These are phyloP conservation scores for Hydrotaea cyrtoneurina DNA, from an alignment of 2,888 invertebrate genomes.

Conservation along the genomic window DNA sequence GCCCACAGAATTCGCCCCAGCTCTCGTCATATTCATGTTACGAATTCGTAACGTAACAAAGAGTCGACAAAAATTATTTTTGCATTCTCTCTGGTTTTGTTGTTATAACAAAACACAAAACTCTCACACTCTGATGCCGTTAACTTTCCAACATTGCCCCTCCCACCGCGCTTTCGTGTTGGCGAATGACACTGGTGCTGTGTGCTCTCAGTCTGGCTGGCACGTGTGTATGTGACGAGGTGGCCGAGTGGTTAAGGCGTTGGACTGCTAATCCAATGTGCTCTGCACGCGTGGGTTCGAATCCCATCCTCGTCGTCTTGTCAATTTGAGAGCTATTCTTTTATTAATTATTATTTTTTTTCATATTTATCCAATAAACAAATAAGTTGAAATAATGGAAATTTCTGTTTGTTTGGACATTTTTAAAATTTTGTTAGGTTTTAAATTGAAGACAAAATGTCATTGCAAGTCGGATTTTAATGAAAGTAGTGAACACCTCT, in stretches of 20 bases:
- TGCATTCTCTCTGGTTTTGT: background rate
- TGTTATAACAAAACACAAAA: background rate
- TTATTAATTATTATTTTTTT: too few species aligned
- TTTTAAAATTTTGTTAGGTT: too few species aligned
- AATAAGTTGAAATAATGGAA: too few species aligned
- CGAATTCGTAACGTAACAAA: background rate
- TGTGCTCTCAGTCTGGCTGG: background rate
- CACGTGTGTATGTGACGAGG: constrained; percentile 83
- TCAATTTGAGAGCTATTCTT: background rate
- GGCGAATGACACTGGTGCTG: background rate
- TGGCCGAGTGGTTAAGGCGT: constrained; percentile 93
- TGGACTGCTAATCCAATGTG: constrained; percentile 93
- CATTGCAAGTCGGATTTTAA: too few species aligned
- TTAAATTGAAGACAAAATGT: too few species aligned
- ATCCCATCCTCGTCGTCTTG: constrained; percentile 88
- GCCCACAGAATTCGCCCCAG: constrained; percentile 7
- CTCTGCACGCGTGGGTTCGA: constrained; percentile 92
- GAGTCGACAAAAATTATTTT: constrained; percentile 27
- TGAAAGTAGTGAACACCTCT: too few species aligned
- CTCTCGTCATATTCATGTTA: background rate
- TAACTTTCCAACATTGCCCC: constrained; percentile 8
- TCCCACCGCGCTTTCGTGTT: background rate
- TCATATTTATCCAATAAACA: too few species aligned
- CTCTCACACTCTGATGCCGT: background rate
- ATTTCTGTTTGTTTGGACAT: too few species aligned